Conservation (phyloP, 2,113 vertebrate species). For the Solenodon paradoxus region DNA sequence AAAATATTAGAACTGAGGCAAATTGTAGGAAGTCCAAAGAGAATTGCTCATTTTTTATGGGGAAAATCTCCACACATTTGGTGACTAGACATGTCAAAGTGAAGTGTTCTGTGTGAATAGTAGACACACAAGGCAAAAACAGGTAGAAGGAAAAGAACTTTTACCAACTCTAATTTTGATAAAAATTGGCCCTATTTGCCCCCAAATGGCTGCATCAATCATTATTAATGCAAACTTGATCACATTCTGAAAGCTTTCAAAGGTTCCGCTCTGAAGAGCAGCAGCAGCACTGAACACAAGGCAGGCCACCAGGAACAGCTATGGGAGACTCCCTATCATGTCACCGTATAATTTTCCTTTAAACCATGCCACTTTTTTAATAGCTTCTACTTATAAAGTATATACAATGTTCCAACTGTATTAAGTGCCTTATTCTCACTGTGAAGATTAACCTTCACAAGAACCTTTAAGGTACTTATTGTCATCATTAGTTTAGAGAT, state of each 20-base stretch:
- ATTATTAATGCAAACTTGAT: not conserved
- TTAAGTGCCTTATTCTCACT: not conserved
- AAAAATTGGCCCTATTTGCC: too few relatives aligned
- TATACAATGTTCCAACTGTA: not conserved
- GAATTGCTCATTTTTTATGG: too few relatives aligned
- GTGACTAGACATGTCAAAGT: too few relatives aligned
- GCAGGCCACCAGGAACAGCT: not conserved
- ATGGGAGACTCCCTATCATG: not conserved
- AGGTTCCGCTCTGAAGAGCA: not conserved
- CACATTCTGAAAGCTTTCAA: not conserved
- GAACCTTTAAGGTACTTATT: not conserved
- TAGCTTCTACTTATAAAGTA: not conserved
- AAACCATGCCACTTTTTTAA: not conserved
- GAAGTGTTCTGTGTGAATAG: not conserved
- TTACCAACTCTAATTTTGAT: not conserved
- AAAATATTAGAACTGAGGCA: too few relatives aligned
- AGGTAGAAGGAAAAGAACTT: not conserved
- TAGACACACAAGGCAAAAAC: not conserved
- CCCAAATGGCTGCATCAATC: not conserved
- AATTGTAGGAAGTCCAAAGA: too few relatives aligned
- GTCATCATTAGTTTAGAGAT: not conserved
- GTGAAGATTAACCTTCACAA: slow-evolving; percentile 1
- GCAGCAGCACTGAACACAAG: not conserved
- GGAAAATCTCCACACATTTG: too few relatives aligned
- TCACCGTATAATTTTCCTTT: not conserved